Evolutionary conservation across 2,888 invertebrate species (phyloP), one percentile per base, ranked within the genome.

Genomic region (Leptopilina drosophilae): DNA sequence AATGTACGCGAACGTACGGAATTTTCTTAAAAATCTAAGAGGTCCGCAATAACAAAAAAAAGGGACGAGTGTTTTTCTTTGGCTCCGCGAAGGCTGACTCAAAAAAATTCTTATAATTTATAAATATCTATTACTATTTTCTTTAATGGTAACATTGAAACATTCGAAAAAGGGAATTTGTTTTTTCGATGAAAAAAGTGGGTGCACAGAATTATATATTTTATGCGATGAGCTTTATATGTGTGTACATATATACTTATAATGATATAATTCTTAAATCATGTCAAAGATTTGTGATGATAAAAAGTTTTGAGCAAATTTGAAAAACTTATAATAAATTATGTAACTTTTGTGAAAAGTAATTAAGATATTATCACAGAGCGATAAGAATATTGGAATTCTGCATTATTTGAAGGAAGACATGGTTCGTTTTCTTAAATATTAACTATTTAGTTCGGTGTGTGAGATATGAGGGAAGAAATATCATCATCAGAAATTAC

Each of bases 11-110:
- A 76, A 81, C 82, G 81, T 84, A 84, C 77, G 82, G 81, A 81
- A 6, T 42, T 42, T 84, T 85, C 77, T 79, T 84, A 82, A 78
- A 49, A 33, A 73, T 73, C 79, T 82, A 82, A 67, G 81, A 81
- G 80, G 76, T 83, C 81, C 77, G 79, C 76, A 62, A 42, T 42
- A 42, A 33, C 5, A 4, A 33, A 8, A 42, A 76, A 64, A 75
- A 77, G 77, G 78, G 81, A 82, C 77, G 76, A 73, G 76, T 56
- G 73, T 78, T 83, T 82, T 86, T 88, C 88, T 88, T 88, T 88
- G 87, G 87, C 84, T 87, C 86, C 84, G 77, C 82, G 81, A 84
- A 79, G 81, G 77, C 81, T 80, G 82, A 80, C 79, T 77, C 82
- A 77, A 80, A 76, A 80, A 75, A 76, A 79, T 73, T 78, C 67